Evolutionary conservation across 64 coral and sea anemone genomes (phyloP), one percentile per base, ranked within the genome.

Genomic region (Cladopsammia gracilis): DNA sequence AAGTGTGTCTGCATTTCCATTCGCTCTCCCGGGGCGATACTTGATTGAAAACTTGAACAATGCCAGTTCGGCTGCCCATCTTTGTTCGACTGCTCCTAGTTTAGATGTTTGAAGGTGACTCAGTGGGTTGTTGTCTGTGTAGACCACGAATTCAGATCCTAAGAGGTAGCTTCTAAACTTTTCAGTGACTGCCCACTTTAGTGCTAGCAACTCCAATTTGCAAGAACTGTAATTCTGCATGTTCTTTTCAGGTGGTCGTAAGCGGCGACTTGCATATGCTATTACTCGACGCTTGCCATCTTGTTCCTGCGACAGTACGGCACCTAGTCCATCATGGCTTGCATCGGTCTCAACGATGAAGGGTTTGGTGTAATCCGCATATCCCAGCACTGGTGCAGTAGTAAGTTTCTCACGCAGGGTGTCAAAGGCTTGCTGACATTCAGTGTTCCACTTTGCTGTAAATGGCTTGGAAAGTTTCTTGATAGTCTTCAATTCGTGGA

Each of bases 321-420:
- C 73, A 20, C 73, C 87, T 8, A 89, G 72, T 77, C 87, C 87
- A 58, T 52, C 71, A 62, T 77, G 72, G 42, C 58, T 79, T 0
- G 88, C 88, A 79, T 90, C 75, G 22, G 88, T 90, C 61, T 90
- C 88, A 6, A 78, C 44, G 59, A 77, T 64, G 25, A 75, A 75
- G 14, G 86, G 69, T 42, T 88, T 88, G 7, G 50, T 58, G 69
- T 73, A 88, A 50, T 88, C 69, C 14, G 69, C 64, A 25, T 57
- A 88, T 58, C 66, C 85, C 58, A 88, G 14, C n/a, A 73, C 58
- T 18, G 85, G 85, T 18, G 85, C 47, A 67, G 47, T 73, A 26
- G 68, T 88, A 3, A 88, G 70, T 19, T 73, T 54, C 14, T 50
- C 70, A 7, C 16, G 22, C 24, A 90, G 60, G 26, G 76, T 49